Conservation (phyloP, 2,888 invertebrate genomes). For the Temnothorax ravouxi region DNA sequence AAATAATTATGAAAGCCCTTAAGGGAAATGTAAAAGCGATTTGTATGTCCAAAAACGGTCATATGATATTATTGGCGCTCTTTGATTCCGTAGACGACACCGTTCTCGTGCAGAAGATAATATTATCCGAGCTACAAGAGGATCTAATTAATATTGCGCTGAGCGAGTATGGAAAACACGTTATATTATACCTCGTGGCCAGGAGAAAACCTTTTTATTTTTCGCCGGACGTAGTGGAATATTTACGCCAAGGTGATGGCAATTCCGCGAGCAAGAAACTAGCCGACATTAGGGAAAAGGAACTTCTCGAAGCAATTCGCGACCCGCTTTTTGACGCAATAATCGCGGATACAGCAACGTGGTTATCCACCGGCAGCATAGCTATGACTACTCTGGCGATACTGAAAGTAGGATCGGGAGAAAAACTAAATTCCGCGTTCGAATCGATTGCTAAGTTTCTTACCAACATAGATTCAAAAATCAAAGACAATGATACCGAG, state of each 20-base stretch:
- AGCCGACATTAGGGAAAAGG: constrained; percentile 88
- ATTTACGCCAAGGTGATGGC: constrained; percentile 91
- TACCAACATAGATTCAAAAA: constrained; percentile 87
- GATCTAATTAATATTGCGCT: constrained; percentile 90
- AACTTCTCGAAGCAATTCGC: constrained; percentile 90
- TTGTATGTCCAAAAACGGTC: constrained; percentile 95
- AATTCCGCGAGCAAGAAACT: constrained; percentile 92
- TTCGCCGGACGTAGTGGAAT: constrained; percentile 92
- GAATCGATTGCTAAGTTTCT: constrained; percentile 86
- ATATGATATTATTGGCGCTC: constrained; percentile 93
- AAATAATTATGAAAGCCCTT: constrained; percentile 94
- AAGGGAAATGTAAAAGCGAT: constrained; percentile 94
- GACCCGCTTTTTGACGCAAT: constrained; percentile 88
- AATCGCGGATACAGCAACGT: constrained; percentile 88
- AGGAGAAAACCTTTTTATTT: constrained; percentile 94
- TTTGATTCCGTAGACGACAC: constrained; percentile 98
- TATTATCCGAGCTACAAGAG: constrained; percentile 91
- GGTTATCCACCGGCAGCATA: constrained; percentile 90
- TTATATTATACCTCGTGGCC: constrained; percentile 95
- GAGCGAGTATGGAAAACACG: constrained; percentile 94
- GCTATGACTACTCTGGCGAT: constrained; percentile 91
- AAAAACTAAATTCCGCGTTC: constrained; percentile 86
- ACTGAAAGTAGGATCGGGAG: constrained; percentile 89
- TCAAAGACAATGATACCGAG: constrained; percentile 84
- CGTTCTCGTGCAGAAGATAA: constrained; percentile 94